Conservation (phyloP, 1,140 invertebrate species). For the Rhizoglyphus robini region DNA sequence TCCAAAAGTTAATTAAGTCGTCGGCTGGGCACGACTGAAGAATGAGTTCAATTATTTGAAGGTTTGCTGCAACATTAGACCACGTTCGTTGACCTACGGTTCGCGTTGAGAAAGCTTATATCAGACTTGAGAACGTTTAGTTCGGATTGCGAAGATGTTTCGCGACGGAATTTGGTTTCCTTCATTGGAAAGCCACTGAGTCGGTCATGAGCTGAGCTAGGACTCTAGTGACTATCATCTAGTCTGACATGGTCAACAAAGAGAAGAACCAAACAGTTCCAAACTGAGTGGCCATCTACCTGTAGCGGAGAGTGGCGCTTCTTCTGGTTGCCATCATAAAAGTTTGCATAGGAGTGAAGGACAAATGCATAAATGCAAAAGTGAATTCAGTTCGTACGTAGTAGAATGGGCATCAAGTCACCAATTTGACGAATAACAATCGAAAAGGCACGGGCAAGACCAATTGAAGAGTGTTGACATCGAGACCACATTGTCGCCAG, state of each 20-base stretch:
- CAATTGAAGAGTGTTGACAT: constrained; percentile 86
- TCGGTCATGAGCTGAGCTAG: constrained; percentile 85
- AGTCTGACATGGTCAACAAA: constrained; percentile 96
- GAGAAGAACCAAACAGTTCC: constrained; percentile 88
- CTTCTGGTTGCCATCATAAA: constrained; percentile 15
- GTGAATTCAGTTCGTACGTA: constrained; percentile 32
- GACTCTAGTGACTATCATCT: no score
- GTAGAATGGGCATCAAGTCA: constrained; percentile 65
- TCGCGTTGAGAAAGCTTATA: constrained; percentile 71
- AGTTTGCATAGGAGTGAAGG: background rate
- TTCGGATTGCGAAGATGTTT: constrained; percentile 78
- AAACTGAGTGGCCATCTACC: constrained; percentile 86
- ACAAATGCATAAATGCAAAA: constrained; percentile 33
- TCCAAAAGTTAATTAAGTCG: constrained; percentile 99
- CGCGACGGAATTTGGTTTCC: constrained; percentile 84
- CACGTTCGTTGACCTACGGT: constrained; percentile 81
- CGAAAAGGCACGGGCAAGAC: constrained; percentile 79
- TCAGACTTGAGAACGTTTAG: constrained; percentile 63
- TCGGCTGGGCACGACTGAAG: constrained; percentile 69
- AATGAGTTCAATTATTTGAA: constrained; percentile 93
- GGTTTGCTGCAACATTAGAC: constrained; percentile 72
- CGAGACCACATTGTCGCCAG: constrained; percentile 55
- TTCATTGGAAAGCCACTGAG: constrained; percentile 93
- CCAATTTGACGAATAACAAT: constrained; percentile 84
- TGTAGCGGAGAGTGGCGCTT: constrained; percentile 67